These are phyloP conservation scores for Chouioia cunea DNA, from an alignment of 2,888 invertebrate species.

Conservation along the genomic window DNA sequence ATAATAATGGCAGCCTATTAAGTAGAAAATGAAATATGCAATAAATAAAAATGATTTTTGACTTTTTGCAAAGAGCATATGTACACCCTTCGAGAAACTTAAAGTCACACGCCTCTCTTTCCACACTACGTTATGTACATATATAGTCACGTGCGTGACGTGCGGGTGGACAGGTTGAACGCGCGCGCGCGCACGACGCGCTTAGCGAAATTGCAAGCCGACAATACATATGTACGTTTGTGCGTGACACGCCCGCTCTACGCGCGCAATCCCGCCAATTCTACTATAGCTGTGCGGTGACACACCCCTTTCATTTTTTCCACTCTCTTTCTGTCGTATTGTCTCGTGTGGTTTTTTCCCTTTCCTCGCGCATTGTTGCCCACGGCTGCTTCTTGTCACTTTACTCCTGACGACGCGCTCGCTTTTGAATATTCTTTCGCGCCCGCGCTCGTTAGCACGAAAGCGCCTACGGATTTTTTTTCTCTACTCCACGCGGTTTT, in stretches of 20 bases:
- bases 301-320: slow-evolving; percentile 57
- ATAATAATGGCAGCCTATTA: no score
- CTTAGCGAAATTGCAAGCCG: slow-evolving; percentile 68
- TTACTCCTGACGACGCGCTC: slow-evolving; percentile 26
- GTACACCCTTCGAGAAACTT: neutral
- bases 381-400: slow-evolving; percentile 13
- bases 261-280: slow-evolving; percentile 68
- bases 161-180: slow-evolving; percentile 64
- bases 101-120: no score
- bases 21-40: no score
- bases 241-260: slow-evolving; percentile 66
- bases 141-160: slow-evolving; percentile 54
- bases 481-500: no score
- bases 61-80: neutral
- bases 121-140: slow-evolving; percentile 25
- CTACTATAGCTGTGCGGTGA: slow-evolving; percentile 45
- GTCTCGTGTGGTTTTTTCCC: slow-evolving; percentile 2
- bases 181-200: slow-evolving; percentile 61
- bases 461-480: neutral
- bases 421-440: slow-evolving; percentile 52
- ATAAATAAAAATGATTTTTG: no score
- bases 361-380: neutral
- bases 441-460: slow-evolving; percentile 48
- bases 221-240: slow-evolving; percentile 67
- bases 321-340: neutral